Evolutionary conservation across 2,113 vertebrate genomes (phyloP).

Genomic region (Protobothrops mucrosquamatus): DNA sequence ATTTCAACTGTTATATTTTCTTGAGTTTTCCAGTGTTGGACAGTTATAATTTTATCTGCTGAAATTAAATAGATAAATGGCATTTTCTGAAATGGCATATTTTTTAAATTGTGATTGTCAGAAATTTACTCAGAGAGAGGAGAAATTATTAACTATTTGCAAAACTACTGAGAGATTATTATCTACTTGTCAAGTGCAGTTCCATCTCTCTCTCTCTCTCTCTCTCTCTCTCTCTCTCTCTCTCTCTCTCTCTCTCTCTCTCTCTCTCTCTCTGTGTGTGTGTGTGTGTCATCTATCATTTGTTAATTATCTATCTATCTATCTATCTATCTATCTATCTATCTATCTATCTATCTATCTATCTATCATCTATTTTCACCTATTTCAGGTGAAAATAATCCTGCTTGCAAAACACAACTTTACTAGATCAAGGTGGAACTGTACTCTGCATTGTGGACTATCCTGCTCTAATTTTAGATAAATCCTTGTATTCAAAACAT

Average conservation of each 20-base stretch:
- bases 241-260: too few relatives aligned
- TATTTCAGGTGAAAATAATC: not conserved
- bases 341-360: too few relatives aligned
- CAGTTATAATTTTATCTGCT: not conserved
- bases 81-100: not conserved
- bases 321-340: too few relatives aligned
- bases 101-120: not conserved
- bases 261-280: too few relatives aligned
- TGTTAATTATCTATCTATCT: too few relatives aligned
- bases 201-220: too few relatives aligned
- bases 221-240: too few relatives aligned
- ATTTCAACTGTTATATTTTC: not conserved
- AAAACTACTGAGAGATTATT: not conserved
- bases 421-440: not conserved
- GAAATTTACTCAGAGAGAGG: not conserved
- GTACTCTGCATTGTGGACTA: not conserved
- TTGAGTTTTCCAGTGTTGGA: not conserved
- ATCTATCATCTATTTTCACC: too few relatives aligned
- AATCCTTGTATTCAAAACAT: not conserved
- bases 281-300: too few relatives aligned
- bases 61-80: not conserved
- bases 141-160: not conserved
- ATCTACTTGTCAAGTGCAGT: not conserved
- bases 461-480: not conserved
- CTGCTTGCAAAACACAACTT: not conserved